Percentiles rank a stretch among this genome's conserved stretches.
phyloP scores from a whole-genome alignment of 2,888 invertebrate species.

The Pantelozetes paolii region DNA sequence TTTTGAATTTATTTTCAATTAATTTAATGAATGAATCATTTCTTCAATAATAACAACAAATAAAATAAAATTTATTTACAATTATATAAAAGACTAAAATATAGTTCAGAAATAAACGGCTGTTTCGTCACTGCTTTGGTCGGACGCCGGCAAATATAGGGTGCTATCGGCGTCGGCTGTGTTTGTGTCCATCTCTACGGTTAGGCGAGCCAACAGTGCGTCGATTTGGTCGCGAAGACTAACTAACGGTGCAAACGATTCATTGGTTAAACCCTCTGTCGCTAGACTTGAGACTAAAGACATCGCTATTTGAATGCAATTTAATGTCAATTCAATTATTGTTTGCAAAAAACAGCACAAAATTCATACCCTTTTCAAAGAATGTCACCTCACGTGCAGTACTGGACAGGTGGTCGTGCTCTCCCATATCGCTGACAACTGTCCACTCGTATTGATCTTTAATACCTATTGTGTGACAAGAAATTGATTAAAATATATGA shows the following conservation, averaged over 20 bases:
- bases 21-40: no score
- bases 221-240: slow-evolving; percentile 33
- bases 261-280: neutral
- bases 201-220: slow-evolving; percentile 26
- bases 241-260: slow-evolving; percentile 28
- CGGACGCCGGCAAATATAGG: neutral
- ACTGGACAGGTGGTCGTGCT: slow-evolving; percentile 27
- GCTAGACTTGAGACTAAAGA: slow-evolving; percentile 24
- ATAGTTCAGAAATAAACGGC: slow-evolving; percentile 27
- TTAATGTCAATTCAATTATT: neutral
- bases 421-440: slow-evolving; percentile 12
- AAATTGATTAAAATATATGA: neutral
- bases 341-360: no score
- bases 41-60: neutral
- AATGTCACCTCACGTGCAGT: neutral
- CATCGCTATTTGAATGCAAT: neutral
- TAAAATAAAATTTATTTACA: slow-evolving; percentile 24
- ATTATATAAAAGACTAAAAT: neutral
- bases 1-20: no score
- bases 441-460: slow-evolving; percentile 17
- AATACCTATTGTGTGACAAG: neutral
- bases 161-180: neutral
- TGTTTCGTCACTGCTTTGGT: slow-evolving; percentile 11
- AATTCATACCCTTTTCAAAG: slow-evolving; percentile 21
- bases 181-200: neutral